Conservation (phyloP, 2,113 vertebrate species). For the Tenebrosternarchus preto region DNA sequence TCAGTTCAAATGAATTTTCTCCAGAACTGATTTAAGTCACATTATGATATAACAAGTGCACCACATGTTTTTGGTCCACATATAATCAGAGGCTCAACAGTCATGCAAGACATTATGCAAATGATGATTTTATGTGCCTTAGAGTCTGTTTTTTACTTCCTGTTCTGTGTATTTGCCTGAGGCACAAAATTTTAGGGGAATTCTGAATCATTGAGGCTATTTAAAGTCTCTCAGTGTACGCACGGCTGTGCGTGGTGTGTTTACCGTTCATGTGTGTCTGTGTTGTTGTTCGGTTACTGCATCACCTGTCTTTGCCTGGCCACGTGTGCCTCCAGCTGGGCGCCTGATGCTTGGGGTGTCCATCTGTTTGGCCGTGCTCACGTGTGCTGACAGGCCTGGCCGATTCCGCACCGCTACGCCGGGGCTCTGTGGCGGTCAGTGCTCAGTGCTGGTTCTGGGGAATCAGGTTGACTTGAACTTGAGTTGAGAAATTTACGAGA, state of each 20-base stretch:
- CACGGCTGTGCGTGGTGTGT: conserved; percentile 55
- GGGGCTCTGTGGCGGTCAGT: too few relatives aligned
- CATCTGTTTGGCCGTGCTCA: conserved; percentile 40
- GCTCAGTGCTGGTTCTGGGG: too few relatives aligned
- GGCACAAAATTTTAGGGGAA: conserved; percentile 66
- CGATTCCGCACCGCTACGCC: too few relatives aligned
- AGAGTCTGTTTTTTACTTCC: conserved; percentile 61
- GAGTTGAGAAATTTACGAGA: too few relatives aligned
- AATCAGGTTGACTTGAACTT: too few relatives aligned
- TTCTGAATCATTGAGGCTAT: conserved; percentile 63
- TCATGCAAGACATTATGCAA: conserved; percentile 58
- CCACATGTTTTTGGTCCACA: background rate
- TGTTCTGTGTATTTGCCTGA: conserved; percentile 62
- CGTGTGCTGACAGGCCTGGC: too few relatives aligned
- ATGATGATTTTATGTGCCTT: conserved; percentile 56
- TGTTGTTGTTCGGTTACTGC: conserved; percentile 59
- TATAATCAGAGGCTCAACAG: conserved; percentile 36
- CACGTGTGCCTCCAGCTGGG: conserved; percentile 61
- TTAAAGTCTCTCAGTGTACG: conserved; percentile 62
- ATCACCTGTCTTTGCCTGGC: conserved; percentile 52
- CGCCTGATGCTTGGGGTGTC: conserved; percentile 40
- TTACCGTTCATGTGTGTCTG: conserved; percentile 61
- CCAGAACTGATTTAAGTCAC: background rate
- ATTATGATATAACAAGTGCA: background rate
- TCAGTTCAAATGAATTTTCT: background rate